Evolutionary conservation across 2,888 invertebrate genomes (phyloP).

Genomic region (Ligdia adustata): DNA sequence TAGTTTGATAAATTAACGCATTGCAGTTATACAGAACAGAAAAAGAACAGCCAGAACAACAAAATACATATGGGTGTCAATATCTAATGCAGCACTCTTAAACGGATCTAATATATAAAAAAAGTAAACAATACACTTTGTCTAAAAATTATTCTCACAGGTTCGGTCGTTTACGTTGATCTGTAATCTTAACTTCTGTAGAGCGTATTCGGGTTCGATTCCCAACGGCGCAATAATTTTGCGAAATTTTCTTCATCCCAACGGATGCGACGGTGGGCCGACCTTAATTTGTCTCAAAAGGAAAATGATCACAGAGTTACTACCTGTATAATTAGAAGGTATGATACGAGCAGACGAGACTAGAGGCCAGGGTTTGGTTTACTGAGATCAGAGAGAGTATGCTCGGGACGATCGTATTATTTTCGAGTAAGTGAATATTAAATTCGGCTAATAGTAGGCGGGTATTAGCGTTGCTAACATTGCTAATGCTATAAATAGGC

Average conservation of each 20-base stretch:
- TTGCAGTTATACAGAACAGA: no score
- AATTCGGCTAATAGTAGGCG: no score
- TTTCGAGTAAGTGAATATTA: no score
- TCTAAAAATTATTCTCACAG: no score
- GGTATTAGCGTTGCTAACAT: no score
- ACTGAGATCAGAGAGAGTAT: constrained; percentile 1
- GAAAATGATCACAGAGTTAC: constrained; percentile 36
- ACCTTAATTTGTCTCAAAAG: constrained; percentile 37
- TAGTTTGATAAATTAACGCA: no score
- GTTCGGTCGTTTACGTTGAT: constrained; percentile 18
- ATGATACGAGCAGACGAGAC: constrained; percentile 22
- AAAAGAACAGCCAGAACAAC: no score
- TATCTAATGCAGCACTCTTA: no score
- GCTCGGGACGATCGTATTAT: background rate
- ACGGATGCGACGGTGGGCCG: constrained; percentile 31
- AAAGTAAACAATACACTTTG: constrained; percentile 26
- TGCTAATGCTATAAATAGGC: no score
- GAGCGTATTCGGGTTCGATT: constrained; percentile 33
- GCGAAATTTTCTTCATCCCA: constrained; percentile 35
- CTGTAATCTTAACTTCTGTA: no score
- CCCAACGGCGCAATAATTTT: constrained; percentile 37
- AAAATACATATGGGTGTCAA: no score
- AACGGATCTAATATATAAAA: constrained; percentile 1
- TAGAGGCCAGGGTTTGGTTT: constrained; percentile 6
- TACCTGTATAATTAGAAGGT: constrained; percentile 32